These are phyloP conservation scores for Diacarnus erythraeanus DNA, from an alignment of 37 sponge, comb jelly and placozoan genomes.

Conservation along the genomic window DNA sequence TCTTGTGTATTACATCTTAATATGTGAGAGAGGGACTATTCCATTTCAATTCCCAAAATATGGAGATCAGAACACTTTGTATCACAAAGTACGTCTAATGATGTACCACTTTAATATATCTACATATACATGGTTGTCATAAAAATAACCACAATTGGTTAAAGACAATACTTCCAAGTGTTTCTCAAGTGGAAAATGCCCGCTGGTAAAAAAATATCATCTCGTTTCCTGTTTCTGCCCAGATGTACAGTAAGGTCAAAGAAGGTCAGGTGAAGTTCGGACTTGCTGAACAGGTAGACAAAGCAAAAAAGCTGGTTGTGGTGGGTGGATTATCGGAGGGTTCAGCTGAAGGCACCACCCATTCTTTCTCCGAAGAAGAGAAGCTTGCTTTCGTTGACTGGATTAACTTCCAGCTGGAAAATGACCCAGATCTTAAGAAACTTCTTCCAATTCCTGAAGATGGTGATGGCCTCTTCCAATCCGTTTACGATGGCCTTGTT, in stretches of 20 bases:
- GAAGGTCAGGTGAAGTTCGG: constrained; percentile 51
- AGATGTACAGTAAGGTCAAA: constrained; percentile 82
- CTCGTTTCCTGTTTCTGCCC: background rate
- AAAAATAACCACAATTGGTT: too few species aligned
- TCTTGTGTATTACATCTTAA: too few species aligned
- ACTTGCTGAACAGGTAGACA: constrained; percentile 73
- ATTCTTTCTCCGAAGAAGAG: constrained; percentile 94
- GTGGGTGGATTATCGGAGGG: constrained; percentile 76
- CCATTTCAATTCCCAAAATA: too few species aligned
- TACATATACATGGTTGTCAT: too few species aligned
- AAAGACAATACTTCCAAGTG: too few species aligned
- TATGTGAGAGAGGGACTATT: too few species aligned
- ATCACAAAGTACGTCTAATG: too few species aligned
- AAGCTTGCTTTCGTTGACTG: constrained; percentile 93
- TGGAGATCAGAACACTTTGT: too few species aligned
- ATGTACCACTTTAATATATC: too few species aligned
- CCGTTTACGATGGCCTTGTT: constrained; percentile 79
- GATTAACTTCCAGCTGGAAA: constrained; percentile 91
- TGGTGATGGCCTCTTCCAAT: constrained; percentile 75
- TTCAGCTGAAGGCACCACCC: constrained; percentile 84
- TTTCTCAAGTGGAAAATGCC: too few species aligned
- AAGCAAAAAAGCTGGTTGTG: constrained; percentile 79
- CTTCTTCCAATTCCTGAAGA: constrained; percentile 77
- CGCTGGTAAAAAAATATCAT: too few species aligned
- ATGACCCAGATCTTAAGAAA: constrained; percentile 65